A percentile compares a stretch with the other conserved stretches of the same genome.
Evolutionary conservation across 2,797 vertebrate species (phyloP).

Genomic region (Mormyrops attenuatus): DNA sequence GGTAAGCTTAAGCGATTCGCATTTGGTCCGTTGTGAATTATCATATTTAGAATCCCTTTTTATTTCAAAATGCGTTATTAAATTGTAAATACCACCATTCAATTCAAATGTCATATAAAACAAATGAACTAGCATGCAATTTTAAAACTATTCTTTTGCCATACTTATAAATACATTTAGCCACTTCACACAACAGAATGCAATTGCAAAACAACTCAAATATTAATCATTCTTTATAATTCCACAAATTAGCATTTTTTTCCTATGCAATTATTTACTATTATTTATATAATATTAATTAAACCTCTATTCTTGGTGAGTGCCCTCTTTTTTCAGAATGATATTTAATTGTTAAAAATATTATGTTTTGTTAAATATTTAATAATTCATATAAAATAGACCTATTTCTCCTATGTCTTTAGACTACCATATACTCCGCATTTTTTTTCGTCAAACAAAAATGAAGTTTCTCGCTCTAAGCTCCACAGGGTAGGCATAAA

Average conservation of each 20-base stretch:
- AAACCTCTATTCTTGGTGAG: background rate
- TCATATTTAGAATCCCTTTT: background rate
- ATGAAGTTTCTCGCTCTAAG: background rate
- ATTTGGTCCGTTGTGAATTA: background rate
- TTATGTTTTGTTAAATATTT: background rate
- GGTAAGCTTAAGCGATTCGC: background rate
- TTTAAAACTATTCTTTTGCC: background rate
- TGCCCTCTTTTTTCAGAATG: background rate
- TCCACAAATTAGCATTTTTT: background rate
- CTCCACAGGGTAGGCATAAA: background rate
- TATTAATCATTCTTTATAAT: background rate
- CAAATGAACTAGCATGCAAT: background rate
- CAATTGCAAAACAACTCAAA: background rate
- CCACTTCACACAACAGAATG: background rate
- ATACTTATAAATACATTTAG: background rate
- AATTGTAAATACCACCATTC: background rate
- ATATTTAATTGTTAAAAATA: background rate
- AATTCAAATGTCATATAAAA: background rate
- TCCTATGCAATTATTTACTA: background rate
- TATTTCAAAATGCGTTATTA: background rate
- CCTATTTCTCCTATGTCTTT: background rate
- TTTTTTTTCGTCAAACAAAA: background rate
- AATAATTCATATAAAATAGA: background rate
- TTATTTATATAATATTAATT: background rate
- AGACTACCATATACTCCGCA: background rate